These are phyloP conservation scores for Dissostichus mawsoni DNA, from an alignment of 2,113 vertebrate species.

Conservation along the genomic window DNA sequence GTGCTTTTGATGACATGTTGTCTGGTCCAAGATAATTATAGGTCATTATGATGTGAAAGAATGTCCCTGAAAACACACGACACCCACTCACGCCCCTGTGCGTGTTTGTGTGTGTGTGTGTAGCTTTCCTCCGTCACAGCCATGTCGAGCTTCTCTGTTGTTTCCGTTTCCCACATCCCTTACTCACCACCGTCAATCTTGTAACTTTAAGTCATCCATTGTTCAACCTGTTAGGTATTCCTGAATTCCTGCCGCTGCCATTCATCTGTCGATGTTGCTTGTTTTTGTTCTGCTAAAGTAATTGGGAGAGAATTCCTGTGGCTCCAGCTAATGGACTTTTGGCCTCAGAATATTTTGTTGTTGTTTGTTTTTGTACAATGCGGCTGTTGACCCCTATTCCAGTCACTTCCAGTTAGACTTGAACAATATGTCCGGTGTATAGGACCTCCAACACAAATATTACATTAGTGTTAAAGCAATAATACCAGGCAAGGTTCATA, in stretches of 20 bases:
- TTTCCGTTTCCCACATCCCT: slow-evolving; percentile 65
- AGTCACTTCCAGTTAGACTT: slow-evolving; percentile 27
- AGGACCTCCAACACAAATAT: neutral
- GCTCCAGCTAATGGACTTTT: slow-evolving; percentile 46
- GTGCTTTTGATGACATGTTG: neutral
- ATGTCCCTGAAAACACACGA: slow-evolving; percentile 53
- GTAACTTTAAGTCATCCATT: slow-evolving; percentile 65
- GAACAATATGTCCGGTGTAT: slow-evolving; percentile 32
- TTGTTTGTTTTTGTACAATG: slow-evolving; percentile 44
- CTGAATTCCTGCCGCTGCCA: slow-evolving; percentile 49
- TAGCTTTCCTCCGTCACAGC: slow-evolving; percentile 15
- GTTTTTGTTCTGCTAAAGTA: slow-evolving; percentile 62
- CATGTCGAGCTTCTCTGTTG: slow-evolving; percentile 26
- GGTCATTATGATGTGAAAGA: slow-evolving; percentile 35
- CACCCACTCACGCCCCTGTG: neutral
- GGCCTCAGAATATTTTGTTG: slow-evolving; percentile 33
- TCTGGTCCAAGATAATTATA: slow-evolving; percentile 23
- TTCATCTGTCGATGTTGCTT: slow-evolving; percentile 44
- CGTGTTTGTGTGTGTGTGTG: slow-evolving; percentile 20
- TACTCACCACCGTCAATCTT: slow-evolving; percentile 34
- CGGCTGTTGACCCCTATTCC: slow-evolving; percentile 7
- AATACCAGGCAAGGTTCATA: neutral
- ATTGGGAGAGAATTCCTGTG: slow-evolving; percentile 61
- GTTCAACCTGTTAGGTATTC: slow-evolving; percentile 64
- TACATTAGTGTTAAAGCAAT: neutral